Evolutionary conservation across 2,113 vertebrate species (phyloP).

Genomic region (Sphaerodactylus townsendi): DNA sequence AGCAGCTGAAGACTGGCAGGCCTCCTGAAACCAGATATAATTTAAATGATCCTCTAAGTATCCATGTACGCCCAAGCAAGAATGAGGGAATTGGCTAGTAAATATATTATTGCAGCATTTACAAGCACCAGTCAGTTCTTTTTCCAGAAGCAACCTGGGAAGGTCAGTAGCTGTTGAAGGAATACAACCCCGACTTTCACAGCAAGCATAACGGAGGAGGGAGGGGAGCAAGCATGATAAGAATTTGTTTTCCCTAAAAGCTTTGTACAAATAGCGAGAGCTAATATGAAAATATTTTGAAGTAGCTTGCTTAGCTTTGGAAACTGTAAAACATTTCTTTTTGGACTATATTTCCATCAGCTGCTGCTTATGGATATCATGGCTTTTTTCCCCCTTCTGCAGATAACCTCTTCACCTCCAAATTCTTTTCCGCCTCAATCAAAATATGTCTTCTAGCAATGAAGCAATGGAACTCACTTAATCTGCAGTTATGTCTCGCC

Average conservation of each 20-base stretch:
- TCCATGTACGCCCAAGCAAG: not conserved
- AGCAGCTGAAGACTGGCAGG: slow-evolving; percentile 44
- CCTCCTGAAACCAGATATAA: slow-evolving; percentile 33
- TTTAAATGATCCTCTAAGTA: slow-evolving; percentile 26
- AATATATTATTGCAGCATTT: slow-evolving; percentile 26
- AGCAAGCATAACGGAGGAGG: slow-evolving; percentile 33
- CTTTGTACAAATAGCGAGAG: slow-evolving; percentile 9
- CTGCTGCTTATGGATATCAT: slow-evolving; percentile 63
- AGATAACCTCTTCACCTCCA: slow-evolving; percentile 73
- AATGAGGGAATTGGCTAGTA: slow-evolving; percentile 27
- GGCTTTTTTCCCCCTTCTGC: slow-evolving; percentile 69
- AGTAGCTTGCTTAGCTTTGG: not conserved
- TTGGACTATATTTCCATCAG: slow-evolving; percentile 67
- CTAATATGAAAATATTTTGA: not conserved
- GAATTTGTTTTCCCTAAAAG: slow-evolving; percentile 46
- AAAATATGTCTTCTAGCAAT: slow-evolving; percentile 44
- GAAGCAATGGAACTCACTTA: slow-evolving; percentile 59
- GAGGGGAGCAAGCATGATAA: slow-evolving; percentile 15
- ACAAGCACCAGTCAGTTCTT: not conserved
- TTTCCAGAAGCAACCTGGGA: slow-evolving; percentile 16
- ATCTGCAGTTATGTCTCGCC: slow-evolving; percentile 60
- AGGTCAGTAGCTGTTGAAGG: slow-evolving; percentile 26
- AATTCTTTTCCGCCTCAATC: slow-evolving; percentile 68
- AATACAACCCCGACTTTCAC: slow-evolving; percentile 11
- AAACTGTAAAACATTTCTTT: slow-evolving; percentile 62